These are phyloP conservation scores for Globicephala melas DNA, from an alignment of 2,113 vertebrate genomes.

Conservation along the genomic window DNA sequence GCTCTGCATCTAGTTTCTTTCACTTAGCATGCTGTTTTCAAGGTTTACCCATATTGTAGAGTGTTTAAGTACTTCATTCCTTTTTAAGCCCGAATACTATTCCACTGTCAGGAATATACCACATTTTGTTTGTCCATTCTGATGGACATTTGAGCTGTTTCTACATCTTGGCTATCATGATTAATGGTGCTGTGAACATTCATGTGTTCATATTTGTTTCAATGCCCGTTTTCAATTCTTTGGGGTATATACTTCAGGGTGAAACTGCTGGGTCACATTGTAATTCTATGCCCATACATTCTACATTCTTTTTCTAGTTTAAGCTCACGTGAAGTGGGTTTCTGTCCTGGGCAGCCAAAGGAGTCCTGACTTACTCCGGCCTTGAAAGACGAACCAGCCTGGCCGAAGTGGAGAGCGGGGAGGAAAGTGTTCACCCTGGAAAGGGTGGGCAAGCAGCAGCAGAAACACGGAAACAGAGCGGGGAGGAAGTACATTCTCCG, in stretches of 20 bases:
- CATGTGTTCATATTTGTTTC: not conserved
- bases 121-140: not conserved
- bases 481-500: not conserved
- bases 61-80: not conserved
- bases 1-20: not conserved
- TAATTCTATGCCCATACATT: not conserved
- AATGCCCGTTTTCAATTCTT: not conserved
- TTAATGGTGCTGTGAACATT: not conserved
- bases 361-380: not conserved
- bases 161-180: not conserved
- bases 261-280: not conserved
- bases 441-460: not conserved
- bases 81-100: not conserved
- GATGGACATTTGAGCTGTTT: not conserved
- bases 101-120: not conserved
- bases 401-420: not conserved
- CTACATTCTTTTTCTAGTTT: not conserved
- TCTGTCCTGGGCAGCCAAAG: not conserved
- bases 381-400: not conserved
- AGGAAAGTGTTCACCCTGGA: not conserved
- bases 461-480: rapidly evolving
- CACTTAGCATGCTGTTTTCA: not conserved
- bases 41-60: not conserved
- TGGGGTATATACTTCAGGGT: not conserved
- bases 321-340: not conserved